Evolutionary conservation across 92 coral and sea anemone species (phyloP), one percentile per base, ranked within the genome.

Genomic region (Pocillopora meandrina): DNA sequence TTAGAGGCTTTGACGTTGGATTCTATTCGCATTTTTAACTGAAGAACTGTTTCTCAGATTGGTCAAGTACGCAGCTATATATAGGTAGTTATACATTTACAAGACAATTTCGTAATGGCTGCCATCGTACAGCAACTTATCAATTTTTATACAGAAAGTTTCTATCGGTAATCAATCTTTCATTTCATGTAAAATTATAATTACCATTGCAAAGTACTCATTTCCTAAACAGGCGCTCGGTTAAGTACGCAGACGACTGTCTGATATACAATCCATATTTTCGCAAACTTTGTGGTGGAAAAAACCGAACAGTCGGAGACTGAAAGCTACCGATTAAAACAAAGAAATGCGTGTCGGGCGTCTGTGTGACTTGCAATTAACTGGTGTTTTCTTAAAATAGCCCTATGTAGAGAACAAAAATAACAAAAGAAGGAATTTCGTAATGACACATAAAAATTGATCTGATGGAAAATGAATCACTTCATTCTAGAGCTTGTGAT

Each of bases 141-240:
- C 74, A 15, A 17, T 12, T 14, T 70, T 70, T 36, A 70, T 34
- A 70, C 56, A 17, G 20, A 20, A 15, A 12, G 74, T 70, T 70
- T 70, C 74, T 15, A 70, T 16, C 55, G 59, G 2, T 34, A 56
- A 58, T 59, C n/a, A 20, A 21, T 35, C 71, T 70, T 81, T 59
- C 20, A 69, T 69, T 26, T 56, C 76, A 71, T 12, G 57, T 10
- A 60, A 33, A 58, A 71, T 18, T 16, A 65, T 58, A 71, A 81
- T 81, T 81, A 81, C 35, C 65, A 71, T 81, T 60, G 71, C 34
- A 81, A 69, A 71, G 60, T 56, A 67, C 35, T 60, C 2, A 61
- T 20, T 60, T 68, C 15, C 36, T 59, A 26, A 52, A 66, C 49
- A 47, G 60, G 8, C 15, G 21, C 20, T 13, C 36, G 17, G 36